Base-by-base conservation (phyloP, 2,888 invertebrate genomes). In the Lordiphosa andalusiaca region DNA sequence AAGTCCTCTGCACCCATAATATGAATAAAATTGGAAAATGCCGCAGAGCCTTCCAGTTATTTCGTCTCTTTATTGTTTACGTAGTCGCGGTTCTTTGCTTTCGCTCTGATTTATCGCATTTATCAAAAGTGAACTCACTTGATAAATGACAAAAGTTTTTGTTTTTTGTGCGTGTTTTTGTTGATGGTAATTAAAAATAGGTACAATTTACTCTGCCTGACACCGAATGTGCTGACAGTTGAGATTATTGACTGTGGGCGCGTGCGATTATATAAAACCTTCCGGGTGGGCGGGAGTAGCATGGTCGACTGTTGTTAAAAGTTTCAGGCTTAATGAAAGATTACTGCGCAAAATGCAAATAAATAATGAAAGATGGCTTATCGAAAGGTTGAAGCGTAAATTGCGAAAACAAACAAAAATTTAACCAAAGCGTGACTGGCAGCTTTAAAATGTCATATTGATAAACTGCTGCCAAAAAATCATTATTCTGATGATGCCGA, bases 141-240 rank as follows among this genome's bases (percentile, higher is more conserved):
- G 80, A 84, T 82, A 78, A 80, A 80, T 80, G 80, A 78, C 62
- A 59, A 82, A 80, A 80, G 72, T 82, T 38, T 12, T 9, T 30
- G 33, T 49, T 25, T 49, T 52, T 52, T 48, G 12, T 47, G 37
- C 13, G 38, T 52, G 51, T 44, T 61, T 78, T 81, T 66, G 69
- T 55, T 68, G 56, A 68, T 62, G 67, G 67, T 72, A 82, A 80
- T 80, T 80, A 84, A 84, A 81, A 74, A 76, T 60, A 78, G 66
- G 60, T 64, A 78, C 67, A 49, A 47, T 67, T 57, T 16, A 52
- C 57, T 40, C 42, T 53, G 62, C 38, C 23, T 47, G 38, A 16
- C 51, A 41, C 38, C 48, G 65, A 54, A 54, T 51, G 61, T 69
- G 60, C 62, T 70, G 76, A 75, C 69, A 65, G 71, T 55, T 53